phyloP scores from a whole-genome alignment of 2,113 vertebrate species.

The Orthochromis malagaraziensis region DNA sequence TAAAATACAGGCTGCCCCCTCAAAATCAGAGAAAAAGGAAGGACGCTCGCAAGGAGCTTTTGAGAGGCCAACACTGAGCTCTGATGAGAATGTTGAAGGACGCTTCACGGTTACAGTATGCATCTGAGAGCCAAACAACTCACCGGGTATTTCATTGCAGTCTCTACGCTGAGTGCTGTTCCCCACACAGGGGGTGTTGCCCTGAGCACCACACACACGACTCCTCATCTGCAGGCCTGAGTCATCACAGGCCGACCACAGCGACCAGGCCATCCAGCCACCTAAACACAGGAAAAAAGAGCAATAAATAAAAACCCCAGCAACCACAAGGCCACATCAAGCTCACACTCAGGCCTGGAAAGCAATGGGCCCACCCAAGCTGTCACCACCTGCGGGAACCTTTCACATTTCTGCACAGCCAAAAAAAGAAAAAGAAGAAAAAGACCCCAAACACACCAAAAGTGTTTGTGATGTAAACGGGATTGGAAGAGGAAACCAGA shows the following conservation, averaged over 20 bases:
- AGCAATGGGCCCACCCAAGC: constrained; percentile 24
- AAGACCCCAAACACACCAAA: constrained; percentile 1
- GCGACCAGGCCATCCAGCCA: constrained; percentile 93
- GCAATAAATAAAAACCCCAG: background rate
- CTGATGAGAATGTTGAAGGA: background rate
- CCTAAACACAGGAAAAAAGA: constrained; percentile 67
- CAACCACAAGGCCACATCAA: background rate
- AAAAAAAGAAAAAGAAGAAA: background rate
- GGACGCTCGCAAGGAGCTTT: background rate
- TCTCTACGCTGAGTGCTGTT: constrained; percentile 88
- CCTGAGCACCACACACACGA: constrained; percentile 78
- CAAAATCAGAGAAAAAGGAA: background rate
- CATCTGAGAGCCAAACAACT: background rate
- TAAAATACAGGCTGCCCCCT: background rate
- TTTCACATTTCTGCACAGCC: background rate
- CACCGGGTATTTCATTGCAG: constrained; percentile 94
- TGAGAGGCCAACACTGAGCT: background rate
- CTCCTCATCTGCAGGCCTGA: constrained; percentile 83
- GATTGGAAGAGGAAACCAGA: constrained; percentile 10
- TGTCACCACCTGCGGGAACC: background rate
- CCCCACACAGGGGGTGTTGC: constrained; percentile 74
- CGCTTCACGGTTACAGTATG: background rate
- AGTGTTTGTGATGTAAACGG: constrained; percentile 44
- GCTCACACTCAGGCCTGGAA: background rate
- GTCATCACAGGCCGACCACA: constrained; percentile 89